phyloP scores from a whole-genome alignment of 1,140 invertebrate species.

The Trypoxylus dichotomus region DNA sequence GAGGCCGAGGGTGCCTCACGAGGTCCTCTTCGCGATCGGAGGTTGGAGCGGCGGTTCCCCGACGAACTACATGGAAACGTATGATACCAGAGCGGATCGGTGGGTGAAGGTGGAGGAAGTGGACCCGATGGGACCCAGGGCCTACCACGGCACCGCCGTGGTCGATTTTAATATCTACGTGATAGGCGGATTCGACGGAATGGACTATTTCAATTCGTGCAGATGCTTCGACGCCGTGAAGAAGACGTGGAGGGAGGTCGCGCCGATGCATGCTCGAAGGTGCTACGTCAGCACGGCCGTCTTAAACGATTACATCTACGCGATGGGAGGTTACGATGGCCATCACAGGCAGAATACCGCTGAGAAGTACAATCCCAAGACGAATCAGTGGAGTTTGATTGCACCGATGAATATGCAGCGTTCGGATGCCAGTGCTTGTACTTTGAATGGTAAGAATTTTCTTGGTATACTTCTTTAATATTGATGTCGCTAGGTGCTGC shows the following conservation, averaged over 20 bases:
- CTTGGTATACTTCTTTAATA: too few relatives aligned
- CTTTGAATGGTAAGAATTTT: conserved; percentile 57
- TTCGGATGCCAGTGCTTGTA: conserved; percentile 70
- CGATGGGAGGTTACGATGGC: conserved; percentile 79
- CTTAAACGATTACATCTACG: conserved; percentile 66
- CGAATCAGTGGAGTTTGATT: conserved; percentile 66
- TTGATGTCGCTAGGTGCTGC: too few relatives aligned
- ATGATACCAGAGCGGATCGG: conserved; percentile 75
- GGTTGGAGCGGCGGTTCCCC: conserved; percentile 74
- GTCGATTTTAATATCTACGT: conserved; percentile 68
- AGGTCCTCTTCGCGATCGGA: conserved; percentile 73
- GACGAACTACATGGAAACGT: conserved; percentile 75
- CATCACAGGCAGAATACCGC: conserved; percentile 70
- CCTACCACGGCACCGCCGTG: conserved; percentile 73
- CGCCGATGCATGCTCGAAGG: conserved; percentile 65
- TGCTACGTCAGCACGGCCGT: conserved; percentile 70
- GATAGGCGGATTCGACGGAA: conserved; percentile 70
- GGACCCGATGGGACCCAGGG: conserved; percentile 65
- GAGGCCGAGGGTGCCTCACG: conserved; percentile 67
- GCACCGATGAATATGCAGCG: conserved; percentile 67
- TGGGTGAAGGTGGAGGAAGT: conserved; percentile 57
- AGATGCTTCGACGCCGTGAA: conserved; percentile 66
- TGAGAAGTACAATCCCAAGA: conserved; percentile 72
- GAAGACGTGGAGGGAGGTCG: conserved; percentile 65
- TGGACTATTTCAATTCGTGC: conserved; percentile 67